phyloP scores from a whole-genome alignment of 2,113 vertebrate species.

The Podilymbus podiceps region DNA sequence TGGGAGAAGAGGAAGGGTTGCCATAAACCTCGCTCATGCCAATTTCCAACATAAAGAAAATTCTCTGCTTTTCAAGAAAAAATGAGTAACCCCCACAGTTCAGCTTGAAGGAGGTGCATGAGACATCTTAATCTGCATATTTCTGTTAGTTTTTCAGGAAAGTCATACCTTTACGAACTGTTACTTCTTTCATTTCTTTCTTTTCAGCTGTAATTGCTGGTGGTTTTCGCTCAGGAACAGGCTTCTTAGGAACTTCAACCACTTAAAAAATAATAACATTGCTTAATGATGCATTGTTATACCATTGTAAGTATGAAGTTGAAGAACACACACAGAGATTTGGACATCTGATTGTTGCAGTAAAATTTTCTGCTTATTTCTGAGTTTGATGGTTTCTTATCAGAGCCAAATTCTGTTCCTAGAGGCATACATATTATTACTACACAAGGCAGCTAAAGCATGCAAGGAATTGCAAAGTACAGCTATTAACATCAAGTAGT shows the following conservation, averaged over 20 bases:
- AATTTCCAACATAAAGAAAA: background rate
- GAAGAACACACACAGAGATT: background rate
- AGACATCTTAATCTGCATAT: background rate
- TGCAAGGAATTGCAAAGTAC: background rate
- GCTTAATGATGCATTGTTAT: background rate
- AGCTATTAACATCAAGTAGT: background rate
- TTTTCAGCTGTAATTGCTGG: conserved; percentile 62
- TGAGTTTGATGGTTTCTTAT: background rate
- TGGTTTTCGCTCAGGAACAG: conserved; percentile 52
- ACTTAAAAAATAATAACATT: conserved; percentile 16
- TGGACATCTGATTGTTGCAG: background rate
- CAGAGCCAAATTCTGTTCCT: background rate
- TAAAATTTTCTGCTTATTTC: background rate
- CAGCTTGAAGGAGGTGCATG: background rate
- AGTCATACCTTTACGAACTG: conserved; percentile 78
- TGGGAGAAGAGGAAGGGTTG: background rate
- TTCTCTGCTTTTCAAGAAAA: background rate
- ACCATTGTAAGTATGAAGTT: background rate
- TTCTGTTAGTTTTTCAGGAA: background rate
- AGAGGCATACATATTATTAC: background rate
- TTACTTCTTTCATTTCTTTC: conserved; percentile 74
- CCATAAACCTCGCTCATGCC: background rate
- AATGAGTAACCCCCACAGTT: background rate
- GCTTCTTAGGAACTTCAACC: conserved; percentile 68
- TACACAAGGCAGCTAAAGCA: background rate